A percentile compares a stretch with the other conserved stretches of the same genome.
Conservation (phyloP, 2,113 vertebrate genomes). For the Mellivora capensis region DNA sequence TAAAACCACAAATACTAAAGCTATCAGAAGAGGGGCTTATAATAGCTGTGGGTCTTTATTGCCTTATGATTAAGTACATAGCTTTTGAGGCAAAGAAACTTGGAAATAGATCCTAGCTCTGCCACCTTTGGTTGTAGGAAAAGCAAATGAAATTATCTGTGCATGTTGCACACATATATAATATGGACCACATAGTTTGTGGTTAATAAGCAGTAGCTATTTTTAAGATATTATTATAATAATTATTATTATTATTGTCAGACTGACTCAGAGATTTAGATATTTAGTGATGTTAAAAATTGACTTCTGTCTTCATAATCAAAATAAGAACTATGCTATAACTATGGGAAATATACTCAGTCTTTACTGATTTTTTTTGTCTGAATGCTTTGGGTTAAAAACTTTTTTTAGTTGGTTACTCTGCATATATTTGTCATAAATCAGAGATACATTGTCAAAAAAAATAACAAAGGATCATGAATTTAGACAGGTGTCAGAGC, state of each 20-base stretch:
- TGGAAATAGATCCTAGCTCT: not conserved
- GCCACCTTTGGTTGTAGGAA: not conserved
- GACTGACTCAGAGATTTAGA: not conserved
- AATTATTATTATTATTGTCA: not conserved
- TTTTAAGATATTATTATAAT: too few species aligned
- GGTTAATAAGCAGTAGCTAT: too few species aligned
- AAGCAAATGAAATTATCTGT: not conserved
- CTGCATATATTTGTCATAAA: not conserved
- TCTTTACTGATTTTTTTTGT: not conserved
- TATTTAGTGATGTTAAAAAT: not conserved
- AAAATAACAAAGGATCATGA: not conserved
- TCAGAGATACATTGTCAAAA: not conserved
- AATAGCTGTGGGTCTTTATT: not conserved
- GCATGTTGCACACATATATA: too few species aligned
- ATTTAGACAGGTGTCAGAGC: not conserved
- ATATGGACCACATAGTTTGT: not conserved
- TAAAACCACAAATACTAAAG: not conserved
- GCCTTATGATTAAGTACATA: not conserved
- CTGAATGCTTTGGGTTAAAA: not conserved
- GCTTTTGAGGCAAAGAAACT: not conserved
- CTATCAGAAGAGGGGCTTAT: fast-evolving
- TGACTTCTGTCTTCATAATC: not conserved
- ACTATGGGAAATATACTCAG: not conserved
- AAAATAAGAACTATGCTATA: not conserved
- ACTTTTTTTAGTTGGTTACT: not conserved